A percentile compares a stretch with the other conserved stretches of the same genome.
Conservation (phyloP, 2,888 invertebrate species). For the Agelastica alni region DNA sequence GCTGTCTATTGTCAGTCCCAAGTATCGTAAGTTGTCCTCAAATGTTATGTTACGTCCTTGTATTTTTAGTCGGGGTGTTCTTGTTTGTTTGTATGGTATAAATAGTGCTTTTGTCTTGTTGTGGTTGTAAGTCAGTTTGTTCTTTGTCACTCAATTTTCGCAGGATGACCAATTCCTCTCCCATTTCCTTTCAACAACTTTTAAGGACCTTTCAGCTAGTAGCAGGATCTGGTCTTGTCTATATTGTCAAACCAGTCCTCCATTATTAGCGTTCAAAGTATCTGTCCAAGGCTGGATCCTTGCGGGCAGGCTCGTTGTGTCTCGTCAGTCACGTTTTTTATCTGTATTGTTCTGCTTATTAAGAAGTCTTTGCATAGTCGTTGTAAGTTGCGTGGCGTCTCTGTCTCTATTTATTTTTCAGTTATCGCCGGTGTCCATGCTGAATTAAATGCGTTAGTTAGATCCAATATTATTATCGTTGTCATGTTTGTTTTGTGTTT, state of each 20-base stretch:
- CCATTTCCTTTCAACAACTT: slow-evolving; percentile 30
- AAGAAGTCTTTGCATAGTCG: too few species aligned
- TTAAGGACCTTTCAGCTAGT: slow-evolving; percentile 24
- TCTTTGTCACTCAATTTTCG: slow-evolving; percentile 22
- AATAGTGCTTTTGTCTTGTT: slow-evolving; percentile 33
- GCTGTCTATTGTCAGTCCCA: too few species aligned
- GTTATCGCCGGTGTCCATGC: slow-evolving; percentile 21
- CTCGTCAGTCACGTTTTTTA: slow-evolving; percentile 10
- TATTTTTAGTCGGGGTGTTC: background rate
- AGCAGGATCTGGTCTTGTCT: slow-evolving; percentile 23
- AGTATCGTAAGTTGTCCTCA: background rate
- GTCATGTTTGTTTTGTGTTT: slow-evolving; percentile 18
- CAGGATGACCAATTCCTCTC: slow-evolving; percentile 24
- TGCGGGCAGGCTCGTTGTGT: slow-evolving; percentile 35
- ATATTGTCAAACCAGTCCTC: slow-evolving; percentile 21
- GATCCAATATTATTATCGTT: slow-evolving; percentile 28
- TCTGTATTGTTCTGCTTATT: slow-evolving; percentile 20
- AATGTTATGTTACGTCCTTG: too few species aligned
- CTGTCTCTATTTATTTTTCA: background rate
- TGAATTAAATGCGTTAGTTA: slow-evolving; percentile 21
- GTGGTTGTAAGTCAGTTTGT: slow-evolving; percentile 28
- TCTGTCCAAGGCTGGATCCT: slow-evolving; percentile 27
- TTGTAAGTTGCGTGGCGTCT: slow-evolving; percentile 18
- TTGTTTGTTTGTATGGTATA: background rate
- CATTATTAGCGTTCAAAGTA: slow-evolving; percentile 36